Evolutionary conservation across 2,888 invertebrate genomes (phyloP), one percentile per base, ranked within the genome.

Genomic region (Loripinus fragilis): DNA sequence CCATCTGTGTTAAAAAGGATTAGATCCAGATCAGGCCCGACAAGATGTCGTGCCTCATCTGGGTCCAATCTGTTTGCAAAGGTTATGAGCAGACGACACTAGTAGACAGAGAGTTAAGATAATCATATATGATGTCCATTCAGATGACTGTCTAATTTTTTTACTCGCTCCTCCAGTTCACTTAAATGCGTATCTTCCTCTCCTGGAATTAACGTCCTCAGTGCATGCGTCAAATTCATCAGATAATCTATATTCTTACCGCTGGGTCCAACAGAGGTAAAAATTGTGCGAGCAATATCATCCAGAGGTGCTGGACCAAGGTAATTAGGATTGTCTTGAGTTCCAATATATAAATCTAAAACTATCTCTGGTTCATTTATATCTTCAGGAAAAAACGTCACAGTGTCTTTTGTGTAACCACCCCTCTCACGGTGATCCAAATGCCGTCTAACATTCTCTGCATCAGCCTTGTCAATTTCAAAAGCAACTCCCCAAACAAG

Each of bases 401-500:
- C 95, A 7, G 94, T 94, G 91, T 95, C 95, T 86, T 96, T 95
- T 71, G 96, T 94, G 92, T 99, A 99, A 15, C 99, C 99, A 93
- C 97, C 98, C 92, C 97, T 97, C 94, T 99, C 99, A 90, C 99
- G 95, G 90, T 95, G 96, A 92, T 99, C 98, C 85, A 99, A 94
- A 92, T 98, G 97, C 71, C 95, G 94, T 0, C 96, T 95, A 0
- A 98, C 98, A 81, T 95, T 93, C 12, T 90, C 88, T 28, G 90
- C 95, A 81, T 98, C 95, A 67, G 95, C 94, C 0, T 95, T 93
- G 10, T 95, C 95, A 89, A 99, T 97, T 94, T 97, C 96, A 93
- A 98, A 99, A 0, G 98, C 98, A 20, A 98, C 95, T 2, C 99
- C 99, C 96, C 97, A 98, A 0, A 98, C 98, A 89, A 94, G 94